A percentile compares a stretch with the other conserved stretches of the same genome.
phyloP scores from a whole-genome alignment of 2,888 invertebrate genomes.

The Ichneumoninae sp. region DNA sequence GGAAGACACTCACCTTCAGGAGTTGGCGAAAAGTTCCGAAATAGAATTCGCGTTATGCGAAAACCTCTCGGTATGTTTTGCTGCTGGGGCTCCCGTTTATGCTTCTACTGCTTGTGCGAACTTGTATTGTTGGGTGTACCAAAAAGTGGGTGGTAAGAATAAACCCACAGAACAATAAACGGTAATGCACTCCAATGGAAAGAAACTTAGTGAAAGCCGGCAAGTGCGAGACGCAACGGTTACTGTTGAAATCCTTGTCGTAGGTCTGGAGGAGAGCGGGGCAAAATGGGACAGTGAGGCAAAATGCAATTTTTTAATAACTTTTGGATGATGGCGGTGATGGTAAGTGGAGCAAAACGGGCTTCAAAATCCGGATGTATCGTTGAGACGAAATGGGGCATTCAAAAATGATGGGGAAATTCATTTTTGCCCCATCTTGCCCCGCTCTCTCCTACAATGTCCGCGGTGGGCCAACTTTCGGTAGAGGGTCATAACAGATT shows the following conservation, averaged over 20 bases:
- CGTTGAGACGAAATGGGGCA: too few relatives aligned
- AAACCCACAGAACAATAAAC: not conserved
- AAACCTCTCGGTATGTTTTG: conserved; percentile 1
- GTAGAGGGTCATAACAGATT: not conserved
- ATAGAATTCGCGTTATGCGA: conserved; percentile 9
- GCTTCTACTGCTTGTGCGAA: not conserved
- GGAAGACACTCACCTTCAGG: not conserved
- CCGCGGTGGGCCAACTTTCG: not conserved
- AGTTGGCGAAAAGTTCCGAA: conserved; percentile 10
- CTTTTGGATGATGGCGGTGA: too few relatives aligned
- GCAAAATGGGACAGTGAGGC: too few relatives aligned
- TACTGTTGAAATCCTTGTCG: too few relatives aligned
- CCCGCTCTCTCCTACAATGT: too few relatives aligned
- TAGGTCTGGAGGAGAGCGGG: too few relatives aligned
- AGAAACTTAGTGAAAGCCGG: not conserved
- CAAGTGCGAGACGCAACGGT: not conserved
- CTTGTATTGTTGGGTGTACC: not conserved
- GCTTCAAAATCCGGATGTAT: too few relatives aligned
- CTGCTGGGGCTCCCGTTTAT: not conserved
- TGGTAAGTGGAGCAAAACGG: too few relatives aligned
- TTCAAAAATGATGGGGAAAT: too few relatives aligned
- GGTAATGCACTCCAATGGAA: not conserved
- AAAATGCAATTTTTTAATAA: too few relatives aligned
- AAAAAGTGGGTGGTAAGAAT: not conserved
- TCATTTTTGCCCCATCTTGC: too few relatives aligned